Base-by-base conservation (phyloP, 2,888 invertebrate genomes). In the Microctonus aethiopoides region DNA sequence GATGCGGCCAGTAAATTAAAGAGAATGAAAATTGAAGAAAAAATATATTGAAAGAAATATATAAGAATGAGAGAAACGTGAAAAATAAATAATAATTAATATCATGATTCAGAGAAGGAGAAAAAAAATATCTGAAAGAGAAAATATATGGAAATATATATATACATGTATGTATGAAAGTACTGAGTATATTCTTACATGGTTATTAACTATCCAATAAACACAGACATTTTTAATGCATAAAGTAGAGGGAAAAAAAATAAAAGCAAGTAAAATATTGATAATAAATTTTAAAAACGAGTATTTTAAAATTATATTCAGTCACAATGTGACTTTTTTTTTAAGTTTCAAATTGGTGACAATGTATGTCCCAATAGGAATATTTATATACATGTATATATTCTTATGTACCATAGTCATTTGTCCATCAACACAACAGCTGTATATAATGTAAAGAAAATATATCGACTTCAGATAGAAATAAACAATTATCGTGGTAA, bases 1-100 rank as follows among this genome's bases (percentile, higher is more conserved):
- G 80, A 78, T 78, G 46, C 0, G 6, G 16, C n/a, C 70, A 72
- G 69, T 70, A 70, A 68, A 74, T 74, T n/a, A n/a, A 78, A 57
- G 61, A 67, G 68, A 36, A 46, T 54, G 70, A 66, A 39, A 32
- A 57, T n/a, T n/a, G n/a, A 62, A 22, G 10, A 67, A 11, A 52
- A 62, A 41, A 57, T 51, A 51, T 32, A 1, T 24, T 52, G 1
- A 29, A 51, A 51, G 24, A 62, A 46, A 57, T 59, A 29, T 59
- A 29, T 41, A 39, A 57, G 59, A 32, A 13, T 6, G 16, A 20
- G 22, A 51, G 34, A 2, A 26, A 22, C 16, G 16, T 22, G 41
- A 39, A n/a, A n/a, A n/a, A 39, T n/a, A 16, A 26, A 39, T 46
- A 52, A 10, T n/a, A n/a, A n/a, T n/a, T 22, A 52, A 20, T 52